phyloP scores from a whole-genome alignment of 2,888 invertebrate genomes.

The Xestia xanthographa region DNA sequence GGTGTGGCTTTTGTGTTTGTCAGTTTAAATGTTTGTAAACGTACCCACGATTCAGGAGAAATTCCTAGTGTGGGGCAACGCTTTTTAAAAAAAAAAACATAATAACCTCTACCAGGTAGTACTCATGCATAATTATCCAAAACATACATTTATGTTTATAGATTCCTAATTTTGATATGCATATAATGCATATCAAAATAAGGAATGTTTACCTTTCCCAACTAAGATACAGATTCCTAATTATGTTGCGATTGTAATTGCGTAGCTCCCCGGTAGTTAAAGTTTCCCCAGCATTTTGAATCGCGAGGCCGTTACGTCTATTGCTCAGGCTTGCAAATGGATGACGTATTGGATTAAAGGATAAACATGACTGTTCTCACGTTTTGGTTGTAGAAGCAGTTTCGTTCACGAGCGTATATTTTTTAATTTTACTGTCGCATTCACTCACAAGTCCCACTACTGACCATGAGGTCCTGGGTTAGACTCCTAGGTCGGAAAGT shows the following conservation, averaged over 20 bases:
- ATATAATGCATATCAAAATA: not conserved
- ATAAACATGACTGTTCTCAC: slow-evolving; percentile 23
- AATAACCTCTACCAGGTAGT: too few relatives aligned
- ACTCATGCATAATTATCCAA: too few relatives aligned
- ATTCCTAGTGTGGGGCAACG: too few relatives aligned
- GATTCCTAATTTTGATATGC: too few relatives aligned
- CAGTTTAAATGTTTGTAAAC: too few relatives aligned
- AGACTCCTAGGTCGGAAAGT: not conserved
- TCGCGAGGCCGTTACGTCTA: not conserved
- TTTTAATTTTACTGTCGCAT: not conserved
- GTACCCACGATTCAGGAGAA: too few relatives aligned
- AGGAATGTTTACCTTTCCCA: not conserved
- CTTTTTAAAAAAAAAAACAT: too few relatives aligned
- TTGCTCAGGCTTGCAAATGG: not conserved
- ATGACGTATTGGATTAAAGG: slow-evolving; percentile 8
- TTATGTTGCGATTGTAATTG: not conserved
- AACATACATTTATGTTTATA: too few relatives aligned
- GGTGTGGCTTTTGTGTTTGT: too few relatives aligned
- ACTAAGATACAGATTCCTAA: not conserved
- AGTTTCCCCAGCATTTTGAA: not conserved
- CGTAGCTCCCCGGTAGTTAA: not conserved
- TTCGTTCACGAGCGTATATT: not conserved
- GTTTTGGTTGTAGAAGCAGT: not conserved
- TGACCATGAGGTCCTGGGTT: not conserved
- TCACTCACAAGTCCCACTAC: not conserved